These are phyloP conservation scores for Echinarachnius parma DNA, from an alignment of 53 echinoderm and acorn worm species.

Conservation along the genomic window DNA sequence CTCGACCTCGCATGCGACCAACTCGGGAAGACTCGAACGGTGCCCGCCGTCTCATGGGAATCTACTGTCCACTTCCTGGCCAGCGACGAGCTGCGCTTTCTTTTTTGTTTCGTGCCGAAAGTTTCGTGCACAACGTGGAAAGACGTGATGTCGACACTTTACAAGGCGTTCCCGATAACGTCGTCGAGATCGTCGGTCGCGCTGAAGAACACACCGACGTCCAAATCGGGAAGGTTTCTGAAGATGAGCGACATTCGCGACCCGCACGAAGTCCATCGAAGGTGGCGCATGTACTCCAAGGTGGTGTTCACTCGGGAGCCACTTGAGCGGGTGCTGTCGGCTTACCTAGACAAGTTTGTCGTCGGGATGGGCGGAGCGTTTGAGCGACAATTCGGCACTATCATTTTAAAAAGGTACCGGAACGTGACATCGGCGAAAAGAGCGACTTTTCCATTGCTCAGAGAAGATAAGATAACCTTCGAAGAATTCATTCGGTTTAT, in stretches of 20 bases:
- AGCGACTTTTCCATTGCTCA: slow-evolving; percentile 2
- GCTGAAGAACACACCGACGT: not conserved
- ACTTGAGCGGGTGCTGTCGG: slow-evolving; percentile 43
- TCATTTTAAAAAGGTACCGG: slow-evolving; percentile 31
- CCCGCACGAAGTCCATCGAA: not conserved
- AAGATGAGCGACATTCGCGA: slow-evolving; percentile 43
- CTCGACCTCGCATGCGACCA: slow-evolving; percentile 39
- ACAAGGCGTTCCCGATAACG: not conserved
- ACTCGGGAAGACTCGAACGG: slow-evolving; percentile 13
- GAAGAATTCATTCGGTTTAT: slow-evolving; percentile 60
- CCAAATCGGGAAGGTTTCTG: slow-evolving; percentile 32
- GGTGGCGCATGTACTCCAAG: slow-evolving; percentile 43
- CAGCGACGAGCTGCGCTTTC: slow-evolving; percentile 22
- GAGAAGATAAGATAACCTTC: slow-evolving; percentile 35
- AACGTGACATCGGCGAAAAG: not conserved
- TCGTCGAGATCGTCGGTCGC: not conserved
- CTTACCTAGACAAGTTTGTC: slow-evolving; percentile 53
- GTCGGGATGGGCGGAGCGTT: slow-evolving; percentile 19
- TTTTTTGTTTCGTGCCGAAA: slow-evolving; percentile 53
- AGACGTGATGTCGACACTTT: slow-evolving; percentile 24
- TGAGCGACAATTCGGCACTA: slow-evolving; percentile 32
- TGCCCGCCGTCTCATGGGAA: slow-evolving; percentile 35
- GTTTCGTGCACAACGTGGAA: slow-evolving; percentile 60
- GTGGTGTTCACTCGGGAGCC: slow-evolving; percentile 54
- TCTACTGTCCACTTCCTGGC: slow-evolving; percentile 44